These are phyloP conservation scores for Symphodus melops DNA, from an alignment of 2,113 vertebrate genomes.

Conservation along the genomic window DNA sequence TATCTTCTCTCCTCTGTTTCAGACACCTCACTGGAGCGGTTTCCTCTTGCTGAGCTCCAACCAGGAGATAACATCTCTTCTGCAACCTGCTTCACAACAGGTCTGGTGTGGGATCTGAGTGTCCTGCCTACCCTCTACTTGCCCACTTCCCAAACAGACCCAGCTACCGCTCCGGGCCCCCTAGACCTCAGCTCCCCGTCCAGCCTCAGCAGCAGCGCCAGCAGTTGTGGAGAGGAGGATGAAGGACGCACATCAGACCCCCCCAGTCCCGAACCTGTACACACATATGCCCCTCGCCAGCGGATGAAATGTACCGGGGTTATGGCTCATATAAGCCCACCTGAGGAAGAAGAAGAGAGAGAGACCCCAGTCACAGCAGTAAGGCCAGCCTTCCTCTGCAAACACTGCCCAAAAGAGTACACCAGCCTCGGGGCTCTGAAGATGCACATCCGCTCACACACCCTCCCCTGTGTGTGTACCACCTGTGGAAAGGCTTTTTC, in stretches of 20 bases:
- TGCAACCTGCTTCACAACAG: slow-evolving; percentile 86
- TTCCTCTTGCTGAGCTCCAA: slow-evolving; percentile 81
- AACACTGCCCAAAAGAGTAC: slow-evolving; percentile 95
- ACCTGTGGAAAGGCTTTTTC: slow-evolving; percentile 96
- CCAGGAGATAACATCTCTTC: slow-evolving; percentile 63
- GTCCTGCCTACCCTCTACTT: slow-evolving; percentile 86
- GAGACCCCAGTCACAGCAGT: slow-evolving; percentile 67
- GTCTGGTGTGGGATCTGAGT: slow-evolving; percentile 92
- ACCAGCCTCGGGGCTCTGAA: slow-evolving; percentile 94
- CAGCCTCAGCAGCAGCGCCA: slow-evolving; percentile 83
- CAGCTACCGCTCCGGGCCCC: slow-evolving; percentile 78
- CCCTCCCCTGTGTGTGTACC: slow-evolving; percentile 92
- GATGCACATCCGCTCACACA: slow-evolving; percentile 97
- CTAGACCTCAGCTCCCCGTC: slow-evolving; percentile 90
- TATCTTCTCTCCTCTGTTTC: slow-evolving; percentile 35
- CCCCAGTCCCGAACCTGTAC: slow-evolving; percentile 89
- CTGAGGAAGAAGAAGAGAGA: slow-evolving; percentile 78
- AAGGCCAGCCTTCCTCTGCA: slow-evolving; percentile 91
- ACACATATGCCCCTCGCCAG: slow-evolving; percentile 86
- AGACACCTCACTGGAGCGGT: slow-evolving; percentile 87
- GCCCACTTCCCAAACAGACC: slow-evolving; percentile 75
- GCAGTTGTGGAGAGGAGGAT: slow-evolving; percentile 92
- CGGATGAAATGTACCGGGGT: slow-evolving; percentile 85
- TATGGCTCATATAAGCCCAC: slow-evolving; percentile 85
- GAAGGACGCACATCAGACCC: slow-evolving; percentile 92